These are phyloP conservation scores for Philaenus spumarius DNA, from an alignment of 1,140 invertebrate genomes.

Conservation along the genomic window DNA sequence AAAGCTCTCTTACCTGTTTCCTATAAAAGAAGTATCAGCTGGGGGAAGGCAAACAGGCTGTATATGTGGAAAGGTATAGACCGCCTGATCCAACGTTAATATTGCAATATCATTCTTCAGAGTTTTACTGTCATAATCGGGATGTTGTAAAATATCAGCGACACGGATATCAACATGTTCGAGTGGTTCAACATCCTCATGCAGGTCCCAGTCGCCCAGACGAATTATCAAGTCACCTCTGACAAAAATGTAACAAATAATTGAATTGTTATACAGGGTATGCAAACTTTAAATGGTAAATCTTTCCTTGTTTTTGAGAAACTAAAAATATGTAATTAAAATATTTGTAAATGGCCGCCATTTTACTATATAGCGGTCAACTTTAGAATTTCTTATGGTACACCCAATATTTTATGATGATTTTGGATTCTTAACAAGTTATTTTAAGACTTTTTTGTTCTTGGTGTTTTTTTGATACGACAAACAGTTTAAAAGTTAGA, in stretches of 20 bases:
- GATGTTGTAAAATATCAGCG: conserved; percentile 34
- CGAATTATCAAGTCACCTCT: conserved; percentile 8
- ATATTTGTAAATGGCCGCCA: no score
- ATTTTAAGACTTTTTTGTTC: no score
- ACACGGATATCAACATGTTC: conserved; percentile 48
- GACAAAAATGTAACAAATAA: not conserved
- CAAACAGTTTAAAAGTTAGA: no score
- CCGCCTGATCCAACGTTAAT: conserved; percentile 40
- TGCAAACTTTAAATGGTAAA: no score
- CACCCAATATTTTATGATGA: no score
- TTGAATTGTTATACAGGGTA: not conserved
- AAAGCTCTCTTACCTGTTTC: conserved; percentile 21
- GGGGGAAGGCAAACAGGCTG: conserved; percentile 61
- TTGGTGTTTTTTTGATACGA: no score
- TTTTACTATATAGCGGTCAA: no score
- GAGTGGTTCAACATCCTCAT: conserved; percentile 45
- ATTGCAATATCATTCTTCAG: conserved; percentile 43
- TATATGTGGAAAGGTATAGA: conserved; percentile 53
- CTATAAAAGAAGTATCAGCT: conserved; percentile 36
- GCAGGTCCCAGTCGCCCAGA: conserved; percentile 47
- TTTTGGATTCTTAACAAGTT: no score
- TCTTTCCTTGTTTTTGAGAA: no score
- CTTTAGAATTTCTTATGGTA: no score
- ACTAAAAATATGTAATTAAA: no score
- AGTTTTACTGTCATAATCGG: conserved; percentile 30